phyloP scores from a whole-genome alignment of 2,888 invertebrate species.

The Anthophora plumipes region DNA sequence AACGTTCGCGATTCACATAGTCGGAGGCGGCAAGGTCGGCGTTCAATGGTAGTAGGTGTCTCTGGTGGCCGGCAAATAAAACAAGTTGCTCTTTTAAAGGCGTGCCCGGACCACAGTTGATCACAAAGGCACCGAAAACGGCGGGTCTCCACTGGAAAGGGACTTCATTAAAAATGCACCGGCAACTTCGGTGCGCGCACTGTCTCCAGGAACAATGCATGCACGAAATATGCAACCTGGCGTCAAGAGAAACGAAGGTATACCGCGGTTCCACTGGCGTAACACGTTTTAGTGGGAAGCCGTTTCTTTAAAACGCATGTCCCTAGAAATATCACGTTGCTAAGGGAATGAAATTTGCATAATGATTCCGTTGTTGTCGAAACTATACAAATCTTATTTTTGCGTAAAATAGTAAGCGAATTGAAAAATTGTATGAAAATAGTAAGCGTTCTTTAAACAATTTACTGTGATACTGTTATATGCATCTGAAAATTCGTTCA shows the following conservation, averaged over 20 bases:
- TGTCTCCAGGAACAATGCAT: slow-evolving; percentile 65
- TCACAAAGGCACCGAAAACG: slow-evolving; percentile 55
- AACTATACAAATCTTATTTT: too few relatives aligned
- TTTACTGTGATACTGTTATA: too few relatives aligned
- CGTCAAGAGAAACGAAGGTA: slow-evolving; percentile 36
- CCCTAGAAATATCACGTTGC: too few relatives aligned
- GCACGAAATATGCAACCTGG: slow-evolving; percentile 63
- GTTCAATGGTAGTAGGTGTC: slow-evolving; percentile 44
- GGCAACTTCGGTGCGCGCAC: slow-evolving; percentile 42
- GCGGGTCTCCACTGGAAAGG: slow-evolving; percentile 25
- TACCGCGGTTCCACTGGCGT: slow-evolving; percentile 4
- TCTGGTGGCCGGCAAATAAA: slow-evolving; percentile 41
- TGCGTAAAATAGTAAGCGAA: too few relatives aligned
- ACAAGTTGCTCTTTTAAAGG: slow-evolving; percentile 29
- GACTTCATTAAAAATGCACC: slow-evolving; percentile 70
- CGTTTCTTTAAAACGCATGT: neutral
- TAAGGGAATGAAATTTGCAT: too few relatives aligned
- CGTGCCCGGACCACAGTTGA: slow-evolving; percentile 30
- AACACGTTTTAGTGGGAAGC: neutral
- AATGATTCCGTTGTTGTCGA: too few relatives aligned
- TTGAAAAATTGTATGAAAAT: too few relatives aligned
- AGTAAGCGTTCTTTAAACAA: too few relatives aligned
- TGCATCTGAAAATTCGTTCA: too few relatives aligned
- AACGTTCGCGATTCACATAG: neutral
- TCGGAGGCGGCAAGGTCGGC: slow-evolving; percentile 28